Evolutionary conservation across 2,888 invertebrate species (phyloP), one percentile per base, ranked within the genome.

Genomic region (Druceiella hillmani): DNA sequence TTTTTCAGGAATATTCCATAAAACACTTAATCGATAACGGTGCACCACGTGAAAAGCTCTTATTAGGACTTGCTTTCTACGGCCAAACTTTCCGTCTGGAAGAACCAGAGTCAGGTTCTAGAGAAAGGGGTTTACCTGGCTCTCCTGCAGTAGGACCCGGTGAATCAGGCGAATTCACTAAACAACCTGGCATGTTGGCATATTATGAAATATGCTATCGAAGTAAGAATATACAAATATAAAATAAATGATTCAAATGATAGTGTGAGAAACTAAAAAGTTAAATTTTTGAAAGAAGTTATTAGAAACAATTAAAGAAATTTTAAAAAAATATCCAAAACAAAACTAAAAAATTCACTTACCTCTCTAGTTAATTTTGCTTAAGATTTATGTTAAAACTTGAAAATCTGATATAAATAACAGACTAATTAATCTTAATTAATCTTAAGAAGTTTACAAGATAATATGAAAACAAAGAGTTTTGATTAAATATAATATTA

Each of bases 111-210:
- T 59, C 59, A 3, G 47, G 56, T 3, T 61, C 58, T 17, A 62
- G 61, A 0, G 17, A 58, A 3, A 58, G 60, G 5, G 66, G 64
- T 0, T n/a, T n/a, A n/a, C 74, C 83, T 2, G 87, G 87, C 0
- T 70, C 79, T 2, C 62, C 80, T 0, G 73, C 83, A 1, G 72
- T 74, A 0, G 89, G 87, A 0, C 83, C 88, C 0, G 92, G 91
- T 0, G 78, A 78, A 34, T 73, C 87, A 0, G 90, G 90, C 13
- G 85, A 87, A 55, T 83, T 79, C 45, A 89, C 90, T 0, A 81
- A 80, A 45, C 89, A 90, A 59, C 87, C 88, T 0, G 91, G 91
- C 52, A 89, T 90, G 86, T 57, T 91, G 50, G 81, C 88, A 1
- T 91, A 88, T 57, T 87, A 88, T 53, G 91, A 91, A 67, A 81